Conservation (phyloP, 2,888 invertebrate species). For the Brachylomia viminalis region DNA sequence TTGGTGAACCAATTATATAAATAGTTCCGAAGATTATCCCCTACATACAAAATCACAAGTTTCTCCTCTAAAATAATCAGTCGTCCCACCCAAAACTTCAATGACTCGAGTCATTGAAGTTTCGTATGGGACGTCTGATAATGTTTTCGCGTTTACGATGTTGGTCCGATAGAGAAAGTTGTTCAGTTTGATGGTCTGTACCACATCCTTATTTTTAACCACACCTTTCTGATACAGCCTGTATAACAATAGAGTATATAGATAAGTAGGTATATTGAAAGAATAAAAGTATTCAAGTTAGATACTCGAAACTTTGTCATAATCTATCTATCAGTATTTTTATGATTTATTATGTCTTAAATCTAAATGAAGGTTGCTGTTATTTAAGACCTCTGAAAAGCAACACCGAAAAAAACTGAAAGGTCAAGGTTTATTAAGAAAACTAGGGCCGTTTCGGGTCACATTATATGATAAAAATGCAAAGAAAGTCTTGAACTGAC, state of each 20-base stretch:
- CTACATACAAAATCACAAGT: background rate
- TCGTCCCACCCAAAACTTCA: too few relatives aligned
- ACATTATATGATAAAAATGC: background rate
- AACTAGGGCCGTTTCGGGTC: background rate
- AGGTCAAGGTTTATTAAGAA: background rate
- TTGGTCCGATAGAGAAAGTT: too few relatives aligned
- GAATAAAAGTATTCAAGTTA: background rate
- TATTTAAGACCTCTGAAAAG: conserved; percentile 6
- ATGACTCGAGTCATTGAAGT: too few relatives aligned
- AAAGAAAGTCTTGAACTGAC: background rate
- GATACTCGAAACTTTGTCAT: background rate
- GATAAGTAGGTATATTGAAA: background rate
- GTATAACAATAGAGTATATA: background rate
- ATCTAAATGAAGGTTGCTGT: background rate
- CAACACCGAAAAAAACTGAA: background rate
- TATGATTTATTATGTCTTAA: background rate
- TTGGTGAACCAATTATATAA: too few relatives aligned
- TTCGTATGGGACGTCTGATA: too few relatives aligned
- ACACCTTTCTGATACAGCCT: background rate
- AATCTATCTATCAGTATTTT: background rate
- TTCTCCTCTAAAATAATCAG: background rate
- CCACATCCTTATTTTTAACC: background rate
- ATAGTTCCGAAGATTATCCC: background rate
- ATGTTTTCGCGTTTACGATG: too few relatives aligned
- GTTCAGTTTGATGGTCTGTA: background rate